A percentile compares a stretch with the other conserved stretches of the same genome.
Conservation (phyloP, 2,888 invertebrate genomes). For the Mythimna loreyi region DNA sequence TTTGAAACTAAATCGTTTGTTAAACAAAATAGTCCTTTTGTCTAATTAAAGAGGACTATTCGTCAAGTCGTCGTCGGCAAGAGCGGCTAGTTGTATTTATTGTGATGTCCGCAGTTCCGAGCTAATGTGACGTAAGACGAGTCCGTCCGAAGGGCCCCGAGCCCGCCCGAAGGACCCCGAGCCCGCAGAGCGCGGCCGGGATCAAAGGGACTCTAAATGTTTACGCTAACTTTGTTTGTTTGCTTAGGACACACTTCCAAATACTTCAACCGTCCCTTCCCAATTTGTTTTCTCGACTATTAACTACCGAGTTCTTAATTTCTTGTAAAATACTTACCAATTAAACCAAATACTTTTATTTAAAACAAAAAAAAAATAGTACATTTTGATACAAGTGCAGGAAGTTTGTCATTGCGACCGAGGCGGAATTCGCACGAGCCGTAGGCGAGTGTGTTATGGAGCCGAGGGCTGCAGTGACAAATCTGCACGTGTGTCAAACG, state of each 20-base stretch:
- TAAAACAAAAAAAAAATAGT: constrained; percentile 33
- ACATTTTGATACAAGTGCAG: too few species aligned
- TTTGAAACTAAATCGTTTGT: constrained; percentile 9
- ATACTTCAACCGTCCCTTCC: constrained; percentile 40
- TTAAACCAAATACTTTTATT: constrained; percentile 42
- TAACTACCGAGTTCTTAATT: constrained; percentile 55
- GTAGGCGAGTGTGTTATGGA: too few species aligned
- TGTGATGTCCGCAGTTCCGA: constrained; percentile 8
- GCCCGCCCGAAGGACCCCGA: constrained; percentile 35
- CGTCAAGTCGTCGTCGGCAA: constrained; percentile 14
- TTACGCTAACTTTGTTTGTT: constrained; percentile 62
- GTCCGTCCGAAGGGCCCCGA: constrained; percentile 39
- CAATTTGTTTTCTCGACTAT: constrained; percentile 46
- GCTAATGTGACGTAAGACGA: constrained; percentile 53
- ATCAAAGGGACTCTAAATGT: constrained; percentile 64
- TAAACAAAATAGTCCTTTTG: constrained; percentile 22
- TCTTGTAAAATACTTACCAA: constrained; percentile 51
- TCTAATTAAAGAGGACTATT: constrained; percentile 45
- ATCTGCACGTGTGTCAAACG: too few species aligned
- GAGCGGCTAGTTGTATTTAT: constrained; percentile 38
- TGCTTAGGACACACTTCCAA: constrained; percentile 56
- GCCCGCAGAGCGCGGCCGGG: background rate
- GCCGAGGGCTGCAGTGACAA: too few species aligned
- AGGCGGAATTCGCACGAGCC: too few species aligned
- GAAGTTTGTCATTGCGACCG: too few species aligned